Base-by-base conservation (phyloP, 2,888 invertebrate genomes). In the Epirrita christyi region DNA sequence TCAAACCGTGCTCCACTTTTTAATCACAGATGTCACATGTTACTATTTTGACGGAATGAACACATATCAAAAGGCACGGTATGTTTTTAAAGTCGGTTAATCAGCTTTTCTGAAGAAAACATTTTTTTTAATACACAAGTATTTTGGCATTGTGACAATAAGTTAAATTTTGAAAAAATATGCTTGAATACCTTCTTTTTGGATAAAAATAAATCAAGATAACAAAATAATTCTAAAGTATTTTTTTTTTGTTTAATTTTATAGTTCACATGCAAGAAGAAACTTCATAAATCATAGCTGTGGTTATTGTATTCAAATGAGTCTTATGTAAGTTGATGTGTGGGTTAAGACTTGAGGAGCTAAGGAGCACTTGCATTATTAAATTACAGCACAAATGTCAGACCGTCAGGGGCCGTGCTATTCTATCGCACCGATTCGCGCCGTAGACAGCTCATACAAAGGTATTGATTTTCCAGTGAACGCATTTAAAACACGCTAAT, bases 11-110 rank as follows among this genome's bases (percentile, higher is more conserved):
- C 63, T 71, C 75, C 61, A 68, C 63, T 74, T 76, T 63, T 64
- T 77, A 78, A 76, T 75, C 76, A 56, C 48, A 59, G 59, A 52
- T 67, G 68, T 62, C 61, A 61, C 59, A 55, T 63, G 59, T 64
- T 57, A 21, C 54, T 51, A 47, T 57, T 60, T 59, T 52, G 56
- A 59, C 43, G 28, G 55, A 58, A 53, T 43, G 53, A 54, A 60
- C 56, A 61, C 47, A 62, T 55, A 48, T 46, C 29, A 48, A 37
- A 11, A 48, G 11, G 36, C 36, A 15, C 11, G 41, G 51, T 38
- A 48, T 46, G 27, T 56, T 43, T 14, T 38, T 5, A 38, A 3
- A 13, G 14, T 38, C 38, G 13, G 14, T 7, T 38, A 38, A 38
- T 13, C 13, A 32, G 8, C 6, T 14, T 38, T n/a, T 2, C 11